Conservation (phyloP, 2,888 invertebrate genomes). For the Tipula vernalis region DNA sequence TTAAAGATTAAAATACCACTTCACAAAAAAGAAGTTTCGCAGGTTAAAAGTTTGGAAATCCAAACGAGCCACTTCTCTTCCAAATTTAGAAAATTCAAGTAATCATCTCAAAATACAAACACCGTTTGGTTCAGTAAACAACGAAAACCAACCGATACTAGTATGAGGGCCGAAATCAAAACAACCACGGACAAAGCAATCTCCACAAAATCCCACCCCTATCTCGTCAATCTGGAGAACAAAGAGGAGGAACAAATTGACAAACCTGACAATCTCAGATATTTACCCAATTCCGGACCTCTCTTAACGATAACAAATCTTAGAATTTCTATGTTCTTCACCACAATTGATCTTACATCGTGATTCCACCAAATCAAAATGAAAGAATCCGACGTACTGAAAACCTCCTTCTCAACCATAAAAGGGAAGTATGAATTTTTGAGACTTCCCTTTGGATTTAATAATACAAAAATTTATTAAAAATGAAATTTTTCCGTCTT, state of each 20-base stretch:
- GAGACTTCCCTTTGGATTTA: no score
- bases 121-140: background rate
- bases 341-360: constrained; percentile 18
- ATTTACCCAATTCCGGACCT: no score
- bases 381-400: no score
- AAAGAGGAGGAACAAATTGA: no score
- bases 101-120: constrained; percentile 11
- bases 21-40: background rate
- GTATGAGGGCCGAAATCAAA: constrained; percentile 15
- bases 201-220: constrained; percentile 15
- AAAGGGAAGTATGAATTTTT: no score
- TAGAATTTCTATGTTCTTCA: constrained; percentile 18
- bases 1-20: no score
- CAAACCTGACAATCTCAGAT: constrained; percentile 12
- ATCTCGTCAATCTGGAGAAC: background rate
- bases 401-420: no score
- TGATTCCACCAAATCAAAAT: constrained; percentile 20
- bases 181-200: constrained; percentile 15
- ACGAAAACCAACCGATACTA: constrained; percentile 12
- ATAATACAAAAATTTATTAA: no score
- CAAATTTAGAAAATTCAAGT: background rate
- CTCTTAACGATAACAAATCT: constrained; percentile 14
- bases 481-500: no score
- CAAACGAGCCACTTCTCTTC: background rate
- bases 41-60: background rate